phyloP scores from a whole-genome alignment of 2,113 vertebrate species.

The Columba livia region DNA sequence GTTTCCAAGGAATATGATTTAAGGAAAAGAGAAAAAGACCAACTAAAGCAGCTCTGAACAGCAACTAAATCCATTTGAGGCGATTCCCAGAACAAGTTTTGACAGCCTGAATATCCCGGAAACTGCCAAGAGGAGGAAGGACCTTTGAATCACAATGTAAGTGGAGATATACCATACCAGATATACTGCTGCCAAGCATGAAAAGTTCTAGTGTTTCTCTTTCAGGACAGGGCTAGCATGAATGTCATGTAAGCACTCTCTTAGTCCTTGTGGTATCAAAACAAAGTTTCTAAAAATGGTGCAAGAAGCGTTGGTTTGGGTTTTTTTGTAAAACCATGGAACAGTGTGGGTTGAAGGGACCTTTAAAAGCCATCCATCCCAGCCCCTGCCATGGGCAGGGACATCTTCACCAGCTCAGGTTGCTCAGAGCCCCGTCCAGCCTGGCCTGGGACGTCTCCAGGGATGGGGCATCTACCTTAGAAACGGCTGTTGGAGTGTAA shows the following conservation, averaged over 20 bases:
- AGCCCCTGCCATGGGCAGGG: too few species aligned
- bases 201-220: not conserved
- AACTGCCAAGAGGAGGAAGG: not conserved
- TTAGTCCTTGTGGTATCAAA: not conserved
- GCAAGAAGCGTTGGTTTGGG: not conserved
- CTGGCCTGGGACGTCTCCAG: too few species aligned
- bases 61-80: constrained; percentile 44
- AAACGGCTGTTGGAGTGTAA: not conserved
- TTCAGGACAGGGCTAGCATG: not conserved
- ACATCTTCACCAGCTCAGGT: too few species aligned
- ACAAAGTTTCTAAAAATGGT: not conserved
- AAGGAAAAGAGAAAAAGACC: constrained; percentile 44
- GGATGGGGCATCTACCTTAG: not conserved
- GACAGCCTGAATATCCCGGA: constrained; percentile 1
- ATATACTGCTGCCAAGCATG: not conserved
- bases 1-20: constrained; percentile 63
- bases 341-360: too few species aligned
- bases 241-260: not conserved
- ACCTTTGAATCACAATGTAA: constrained; percentile 35
- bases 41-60: constrained; percentile 23
- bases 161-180: not conserved
- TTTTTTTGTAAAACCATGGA: not conserved
- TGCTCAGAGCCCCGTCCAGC: too few species aligned
- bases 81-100: not conserved
- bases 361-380: too few species aligned